These are phyloP conservation scores for Glandiceps talaboti DNA, from an alignment of 53 echinoderm and acorn worm species.

Conservation along the genomic window DNA sequence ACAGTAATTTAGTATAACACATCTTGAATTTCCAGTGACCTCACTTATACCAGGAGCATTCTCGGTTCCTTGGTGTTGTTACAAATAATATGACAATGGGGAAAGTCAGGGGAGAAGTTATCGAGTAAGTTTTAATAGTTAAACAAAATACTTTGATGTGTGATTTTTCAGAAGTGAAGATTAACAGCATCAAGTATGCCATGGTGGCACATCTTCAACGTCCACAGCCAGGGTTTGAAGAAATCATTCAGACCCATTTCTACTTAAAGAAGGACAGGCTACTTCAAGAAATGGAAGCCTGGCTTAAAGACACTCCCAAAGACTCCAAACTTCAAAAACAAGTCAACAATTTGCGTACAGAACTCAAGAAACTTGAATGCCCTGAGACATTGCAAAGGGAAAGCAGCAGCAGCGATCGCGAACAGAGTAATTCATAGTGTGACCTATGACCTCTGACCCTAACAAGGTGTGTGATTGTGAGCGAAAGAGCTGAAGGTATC, in stretches of 20 bases:
- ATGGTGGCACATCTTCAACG: background rate
- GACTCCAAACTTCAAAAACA: background rate
- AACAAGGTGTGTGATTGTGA: too few relatives aligned
- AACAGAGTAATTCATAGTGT: background rate
- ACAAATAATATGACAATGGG: too few relatives aligned
- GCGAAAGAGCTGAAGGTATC: too few relatives aligned
- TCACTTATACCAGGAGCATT: too few relatives aligned
- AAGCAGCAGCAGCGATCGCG: too few relatives aligned
- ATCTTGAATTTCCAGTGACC: too few relatives aligned
- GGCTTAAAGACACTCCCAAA: background rate
- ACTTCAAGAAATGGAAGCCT: background rate
- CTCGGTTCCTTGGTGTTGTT: too few relatives aligned
- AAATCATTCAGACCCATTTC: constrained; percentile 5
- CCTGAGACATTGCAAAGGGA: background rate
- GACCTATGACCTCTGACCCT: too few relatives aligned
- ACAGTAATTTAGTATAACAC: too few relatives aligned
- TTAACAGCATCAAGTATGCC: constrained; percentile 11
- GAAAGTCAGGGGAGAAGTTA: too few relatives aligned
- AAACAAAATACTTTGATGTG: too few relatives aligned
- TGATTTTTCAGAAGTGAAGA: background rate
- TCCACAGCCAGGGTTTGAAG: constrained; percentile 2
- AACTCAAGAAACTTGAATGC: background rate
- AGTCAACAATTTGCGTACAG: background rate
- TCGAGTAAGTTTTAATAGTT: too few relatives aligned
- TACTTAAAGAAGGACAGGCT: constrained; percentile 7